Percentiles rank a stretch among this genome's conserved stretches.
These are phyloP conservation scores for Guaruba guarouba DNA, from an alignment of 2,113 vertebrate genomes.

Conservation along the genomic window DNA sequence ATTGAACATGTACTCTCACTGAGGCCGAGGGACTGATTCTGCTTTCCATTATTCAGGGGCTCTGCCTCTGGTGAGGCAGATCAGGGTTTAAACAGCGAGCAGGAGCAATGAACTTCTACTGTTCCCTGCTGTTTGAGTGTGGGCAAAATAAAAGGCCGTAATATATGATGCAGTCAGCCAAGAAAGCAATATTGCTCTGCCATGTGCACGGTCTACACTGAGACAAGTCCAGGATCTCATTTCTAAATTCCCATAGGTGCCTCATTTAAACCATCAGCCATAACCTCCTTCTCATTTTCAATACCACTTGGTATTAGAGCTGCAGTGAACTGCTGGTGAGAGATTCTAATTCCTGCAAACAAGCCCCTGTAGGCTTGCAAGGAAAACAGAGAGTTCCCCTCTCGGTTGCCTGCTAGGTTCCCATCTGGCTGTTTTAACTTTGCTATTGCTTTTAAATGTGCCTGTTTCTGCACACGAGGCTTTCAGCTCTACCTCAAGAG, in stretches of 20 bases:
- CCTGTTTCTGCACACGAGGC: conserved; percentile 20
- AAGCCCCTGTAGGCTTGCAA: conserved; percentile 67
- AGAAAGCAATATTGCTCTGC: conserved; percentile 68
- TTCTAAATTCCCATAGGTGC: conserved; percentile 66
- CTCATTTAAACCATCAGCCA: conserved; percentile 67
- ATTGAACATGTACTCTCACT: neutral
- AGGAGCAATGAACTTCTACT: conserved; percentile 48
- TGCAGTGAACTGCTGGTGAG: conserved; percentile 65
- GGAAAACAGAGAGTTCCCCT: conserved; percentile 62
- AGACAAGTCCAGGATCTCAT: conserved; percentile 62
- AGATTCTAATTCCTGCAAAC: conserved; percentile 71
- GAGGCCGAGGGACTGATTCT: conserved; percentile 18
- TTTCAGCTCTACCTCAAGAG: conserved; percentile 52
- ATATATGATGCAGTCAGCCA: conserved; percentile 65
- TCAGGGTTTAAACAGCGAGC: conserved; percentile 35
- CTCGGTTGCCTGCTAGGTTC: conserved; percentile 60
- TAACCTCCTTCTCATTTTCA: conserved; percentile 70
- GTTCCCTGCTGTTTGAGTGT: conserved; percentile 55
- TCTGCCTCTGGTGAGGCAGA: conserved; percentile 20
- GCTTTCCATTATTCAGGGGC: conserved; percentile 5
- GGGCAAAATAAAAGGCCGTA: conserved; percentile 62
- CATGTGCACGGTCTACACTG: conserved; percentile 24
- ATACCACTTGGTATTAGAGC: conserved; percentile 64
- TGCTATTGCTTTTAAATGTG: conserved; percentile 64
- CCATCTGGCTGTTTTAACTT: conserved; percentile 70